phyloP scores from a whole-genome alignment of 2,888 invertebrate genomes.

The Galerucella calmariensis region DNA sequence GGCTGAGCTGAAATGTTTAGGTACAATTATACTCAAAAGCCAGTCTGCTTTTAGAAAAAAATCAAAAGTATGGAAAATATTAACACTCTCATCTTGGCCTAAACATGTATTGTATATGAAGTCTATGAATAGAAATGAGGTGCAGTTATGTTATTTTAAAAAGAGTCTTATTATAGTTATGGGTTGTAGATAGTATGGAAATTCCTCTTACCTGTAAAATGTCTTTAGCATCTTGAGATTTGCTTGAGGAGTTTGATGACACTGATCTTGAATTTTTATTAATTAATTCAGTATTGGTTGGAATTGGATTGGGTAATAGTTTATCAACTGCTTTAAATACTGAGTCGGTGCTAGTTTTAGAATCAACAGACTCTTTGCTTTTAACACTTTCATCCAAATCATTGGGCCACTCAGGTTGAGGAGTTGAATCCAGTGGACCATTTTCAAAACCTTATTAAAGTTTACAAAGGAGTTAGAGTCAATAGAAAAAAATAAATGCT shows the following conservation, averaged over 20 bases:
- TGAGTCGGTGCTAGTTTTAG: conserved; percentile 38
- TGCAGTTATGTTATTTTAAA: no score
- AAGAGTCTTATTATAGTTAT: no score
- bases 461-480: background rate
- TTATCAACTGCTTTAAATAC: conserved; percentile 48
- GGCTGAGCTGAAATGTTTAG: no score
- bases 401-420: conserved; percentile 46
- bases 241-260: conserved; percentile 23
- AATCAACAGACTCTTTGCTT: conserved; percentile 29
- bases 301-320: conserved; percentile 27
- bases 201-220: conserved; percentile 27
- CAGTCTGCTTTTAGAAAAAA: no score
- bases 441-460: conserved; percentile 12
- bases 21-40: no score
- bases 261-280: conserved; percentile 28
- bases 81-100: no score
- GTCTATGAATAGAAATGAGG: no score
- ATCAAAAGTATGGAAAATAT: no score
- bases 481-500: background rate
- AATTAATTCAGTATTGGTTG: conserved; percentile 4
- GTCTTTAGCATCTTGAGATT: conserved; percentile 40
- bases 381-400: conserved; percentile 38
- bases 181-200: background rate
- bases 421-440: conserved; percentile 41
- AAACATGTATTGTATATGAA: no score